Evolutionary conservation across 2,888 invertebrate species (phyloP).

Genomic region (Drosophila anceps): DNA sequence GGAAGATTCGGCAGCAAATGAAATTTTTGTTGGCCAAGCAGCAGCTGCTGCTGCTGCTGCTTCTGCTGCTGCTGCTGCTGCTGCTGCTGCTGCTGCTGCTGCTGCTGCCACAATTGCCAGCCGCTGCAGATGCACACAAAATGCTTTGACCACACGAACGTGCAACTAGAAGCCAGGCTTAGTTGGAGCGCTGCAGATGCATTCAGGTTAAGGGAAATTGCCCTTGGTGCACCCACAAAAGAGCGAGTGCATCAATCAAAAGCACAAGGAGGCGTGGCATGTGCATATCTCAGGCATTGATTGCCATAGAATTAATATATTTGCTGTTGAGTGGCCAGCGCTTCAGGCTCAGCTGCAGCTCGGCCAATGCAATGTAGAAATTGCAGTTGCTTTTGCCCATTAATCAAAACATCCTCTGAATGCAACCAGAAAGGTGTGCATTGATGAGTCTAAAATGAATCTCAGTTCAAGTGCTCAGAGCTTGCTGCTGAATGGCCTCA

Average conservation of each 20-base stretch:
- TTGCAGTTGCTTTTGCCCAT: constrained; percentile 37
- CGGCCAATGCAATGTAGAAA: constrained; percentile 34
- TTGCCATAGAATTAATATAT: constrained; percentile 8
- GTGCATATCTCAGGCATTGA: constrained; percentile 23
- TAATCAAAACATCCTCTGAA: constrained; percentile 43
- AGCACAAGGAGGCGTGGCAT: constrained; percentile 21
- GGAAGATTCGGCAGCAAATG: constrained; percentile 36
- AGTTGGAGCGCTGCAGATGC: constrained; percentile 18
- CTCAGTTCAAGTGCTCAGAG: neutral
- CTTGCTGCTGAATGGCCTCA: neutral
- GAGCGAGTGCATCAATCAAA: constrained; percentile 41
- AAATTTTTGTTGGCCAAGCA: constrained; percentile 31
- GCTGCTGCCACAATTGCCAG: constrained; percentile 17
- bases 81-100: too few relatives aligned
- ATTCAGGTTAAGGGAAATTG: constrained; percentile 27
- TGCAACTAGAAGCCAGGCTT: neutral
- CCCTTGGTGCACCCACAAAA: constrained; percentile 4
- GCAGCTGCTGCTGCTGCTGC: constrained; percentile 19
- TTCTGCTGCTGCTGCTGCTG: constrained; percentile 25
- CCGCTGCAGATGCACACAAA: constrained; percentile 25
- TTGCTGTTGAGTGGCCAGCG: neutral
- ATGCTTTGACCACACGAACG: neutral
- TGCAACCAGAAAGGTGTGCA: constrained; percentile 20
- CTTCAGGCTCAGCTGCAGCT: neutral
- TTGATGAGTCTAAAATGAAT: constrained; percentile 12